Evolutionary conservation across 1,140 invertebrate genomes (phyloP), one percentile per base, ranked within the genome.

Genomic region (Lordiphosa collinella): DNA sequence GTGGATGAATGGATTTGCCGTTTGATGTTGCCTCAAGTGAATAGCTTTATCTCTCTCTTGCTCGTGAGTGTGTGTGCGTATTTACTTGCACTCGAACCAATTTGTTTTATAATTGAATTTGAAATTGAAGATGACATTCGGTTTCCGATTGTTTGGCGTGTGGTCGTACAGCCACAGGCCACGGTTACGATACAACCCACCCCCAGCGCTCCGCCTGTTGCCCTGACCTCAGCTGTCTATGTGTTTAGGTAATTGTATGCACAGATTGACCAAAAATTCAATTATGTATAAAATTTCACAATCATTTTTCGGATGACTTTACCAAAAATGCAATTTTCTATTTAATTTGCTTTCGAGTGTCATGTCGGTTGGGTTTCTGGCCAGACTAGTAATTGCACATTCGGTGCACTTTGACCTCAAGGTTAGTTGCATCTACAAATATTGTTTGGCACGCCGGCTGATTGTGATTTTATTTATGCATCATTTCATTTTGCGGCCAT

Each of bases 71-170:
- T 70, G 37, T 52, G 37, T 36, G 41, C 38, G 60, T 65, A 68
- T 78, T 86, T 86, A 78, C 82, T 78, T 79, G 66, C 64, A 62
- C 78, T 78, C 78, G 78, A 84, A 78, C 84, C 84, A 86, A 75
- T 82, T 80, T 79, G 82, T 84, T 88, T 88, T 88, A 88, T 88
- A 88, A 88, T 88, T 88, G 86, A 88, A 88, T 88, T 88, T 86
- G 86, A 88, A 88, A 88, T 87, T 88, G 85, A 88, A 88, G 80
- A 86, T 84, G 84, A 87, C 84, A 87, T 75, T 80, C 74, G 78
- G 84, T 85, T 79, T 80, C 54, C 80, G 46, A 86, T 73, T 86
- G 80, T 85, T 80, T 78, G 78, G 71, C 62, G 63, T 82, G 75
- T 53, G 75, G 76, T 80, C 56, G 76, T 56, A 58, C 59, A 75